Percentiles rank a stretch among this genome's conserved stretches.
Evolutionary conservation across 30 jellyfish, hydroid and myxozoan species (phyloP).

Genomic region (Aurelia aurita complex sp. Pacific): DNA sequence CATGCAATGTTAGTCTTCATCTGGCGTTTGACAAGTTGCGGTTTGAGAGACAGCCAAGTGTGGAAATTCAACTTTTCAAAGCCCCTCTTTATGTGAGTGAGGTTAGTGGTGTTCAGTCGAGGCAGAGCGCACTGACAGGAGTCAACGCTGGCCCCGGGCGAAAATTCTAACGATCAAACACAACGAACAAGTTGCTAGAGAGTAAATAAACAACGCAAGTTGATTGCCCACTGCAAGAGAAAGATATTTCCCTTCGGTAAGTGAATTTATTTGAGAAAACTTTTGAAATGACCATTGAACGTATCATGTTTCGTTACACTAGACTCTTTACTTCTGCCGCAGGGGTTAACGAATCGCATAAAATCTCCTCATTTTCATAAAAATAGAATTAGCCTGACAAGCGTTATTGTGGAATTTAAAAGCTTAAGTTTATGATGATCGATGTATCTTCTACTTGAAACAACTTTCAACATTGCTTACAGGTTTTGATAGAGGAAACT

Average conservation of each 20-base stretch:
- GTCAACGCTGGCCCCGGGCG: conserved; percentile 81
- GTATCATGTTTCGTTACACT: no score
- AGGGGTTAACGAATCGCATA: neutral
- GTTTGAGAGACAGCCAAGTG: conserved; percentile 83
- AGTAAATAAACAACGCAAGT: neutral
- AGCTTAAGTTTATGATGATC: no score
- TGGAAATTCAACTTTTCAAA: conserved; percentile 61
- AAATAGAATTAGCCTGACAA: no score
- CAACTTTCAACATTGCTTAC: no score
- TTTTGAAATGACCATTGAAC: no score
- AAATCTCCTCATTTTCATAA: no score
- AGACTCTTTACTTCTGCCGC: neutral
- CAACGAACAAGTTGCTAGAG: neutral
- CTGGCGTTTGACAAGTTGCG: conserved; percentile 80
- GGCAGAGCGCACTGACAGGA: conserved; percentile 69
- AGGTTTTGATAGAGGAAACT: no score
- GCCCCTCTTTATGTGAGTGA: conserved; percentile 57
- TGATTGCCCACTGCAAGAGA: neutral
- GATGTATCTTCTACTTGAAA: no score
- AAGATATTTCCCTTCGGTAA: no score
- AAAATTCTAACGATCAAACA: conserved; percentile 13
- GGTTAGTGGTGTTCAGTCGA: conserved; percentile 69
- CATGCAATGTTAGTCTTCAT: conserved; percentile 76
- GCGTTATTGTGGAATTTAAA: no score
- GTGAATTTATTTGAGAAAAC: no score